These are phyloP conservation scores for Chaenocephalus aceratus DNA, from an alignment of 2,113 vertebrate genomes.

Conservation along the genomic window DNA sequence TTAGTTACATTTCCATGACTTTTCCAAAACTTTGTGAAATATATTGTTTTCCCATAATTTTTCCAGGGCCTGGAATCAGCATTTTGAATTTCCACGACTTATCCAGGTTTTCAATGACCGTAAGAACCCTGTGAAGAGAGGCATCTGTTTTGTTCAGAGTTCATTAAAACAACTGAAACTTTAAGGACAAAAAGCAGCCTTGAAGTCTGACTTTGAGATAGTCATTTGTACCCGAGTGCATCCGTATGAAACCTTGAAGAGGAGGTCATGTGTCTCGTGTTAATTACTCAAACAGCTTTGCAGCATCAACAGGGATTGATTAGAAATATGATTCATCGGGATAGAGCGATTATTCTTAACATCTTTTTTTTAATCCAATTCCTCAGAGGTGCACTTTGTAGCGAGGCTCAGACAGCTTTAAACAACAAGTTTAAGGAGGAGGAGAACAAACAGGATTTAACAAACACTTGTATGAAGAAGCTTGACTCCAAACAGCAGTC, in stretches of 20 bases:
- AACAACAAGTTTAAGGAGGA: too few species aligned
- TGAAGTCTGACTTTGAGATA: background rate
- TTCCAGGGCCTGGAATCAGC: too few species aligned
- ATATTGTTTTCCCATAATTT: too few species aligned
- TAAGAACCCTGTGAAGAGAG: background rate
- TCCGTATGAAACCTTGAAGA: background rate
- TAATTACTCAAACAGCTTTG: background rate
- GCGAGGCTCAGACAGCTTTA: background rate
- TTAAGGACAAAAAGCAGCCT: background rate
- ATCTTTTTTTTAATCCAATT: background rate
- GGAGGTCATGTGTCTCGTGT: background rate
- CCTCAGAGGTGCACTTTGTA: background rate
- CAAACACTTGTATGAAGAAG: too few species aligned
- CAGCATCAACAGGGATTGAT: background rate
- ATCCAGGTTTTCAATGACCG: too few species aligned
- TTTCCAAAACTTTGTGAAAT: too few species aligned
- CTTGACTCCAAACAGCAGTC: too few species aligned
- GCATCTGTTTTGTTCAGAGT: background rate
- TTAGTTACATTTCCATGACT: too few species aligned
- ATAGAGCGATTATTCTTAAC: background rate
- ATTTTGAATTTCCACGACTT: too few species aligned
- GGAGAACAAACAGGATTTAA: too few species aligned
- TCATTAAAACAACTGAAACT: constrained; percentile 6
- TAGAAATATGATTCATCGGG: background rate
- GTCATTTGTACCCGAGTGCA: background rate